Conservation (phyloP, 2,113 vertebrate species). For the Cygnus buccinator region DNA sequence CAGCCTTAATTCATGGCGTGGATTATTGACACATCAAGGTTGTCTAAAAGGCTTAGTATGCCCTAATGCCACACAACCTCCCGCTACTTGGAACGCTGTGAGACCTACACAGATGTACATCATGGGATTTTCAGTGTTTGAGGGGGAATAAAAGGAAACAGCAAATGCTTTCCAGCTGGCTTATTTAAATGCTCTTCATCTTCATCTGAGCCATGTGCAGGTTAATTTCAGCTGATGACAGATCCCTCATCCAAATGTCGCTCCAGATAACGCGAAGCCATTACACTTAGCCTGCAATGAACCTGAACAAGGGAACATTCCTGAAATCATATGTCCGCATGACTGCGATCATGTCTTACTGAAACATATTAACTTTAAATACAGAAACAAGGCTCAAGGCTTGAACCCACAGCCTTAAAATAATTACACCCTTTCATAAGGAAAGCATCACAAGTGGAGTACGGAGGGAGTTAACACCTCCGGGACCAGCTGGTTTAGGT, state of each 20-base stretch:
- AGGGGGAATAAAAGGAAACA: constrained; percentile 23
- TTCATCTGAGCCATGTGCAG: constrained; percentile 47
- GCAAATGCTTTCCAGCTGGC: constrained; percentile 65
- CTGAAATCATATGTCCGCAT: background rate
- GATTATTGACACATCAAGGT: background rate
- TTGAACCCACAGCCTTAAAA: background rate
- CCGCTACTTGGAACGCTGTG: background rate
- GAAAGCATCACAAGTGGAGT: background rate
- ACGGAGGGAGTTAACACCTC: constrained; percentile 15
- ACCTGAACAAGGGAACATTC: background rate
- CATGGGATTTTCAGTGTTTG: constrained; percentile 33
- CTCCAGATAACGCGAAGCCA: constrained; percentile 23
- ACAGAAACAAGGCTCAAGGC: background rate
- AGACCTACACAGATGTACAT: constrained; percentile 46
- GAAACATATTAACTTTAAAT: background rate
- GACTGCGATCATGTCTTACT: background rate
- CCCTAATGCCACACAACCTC: constrained; percentile 19
- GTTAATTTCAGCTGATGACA: constrained; percentile 59
- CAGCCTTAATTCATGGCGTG: background rate
- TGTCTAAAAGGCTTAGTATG: constrained; percentile 8
- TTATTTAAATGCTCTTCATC: constrained; percentile 30
- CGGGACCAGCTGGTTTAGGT: constrained; percentile 11
- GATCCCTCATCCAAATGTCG: constrained; percentile 30
- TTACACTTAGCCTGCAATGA: constrained; percentile 18
- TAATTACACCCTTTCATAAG: background rate